These are phyloP conservation scores for Channa striata DNA, from an alignment of 2,797 vertebrate species.

Conservation along the genomic window DNA sequence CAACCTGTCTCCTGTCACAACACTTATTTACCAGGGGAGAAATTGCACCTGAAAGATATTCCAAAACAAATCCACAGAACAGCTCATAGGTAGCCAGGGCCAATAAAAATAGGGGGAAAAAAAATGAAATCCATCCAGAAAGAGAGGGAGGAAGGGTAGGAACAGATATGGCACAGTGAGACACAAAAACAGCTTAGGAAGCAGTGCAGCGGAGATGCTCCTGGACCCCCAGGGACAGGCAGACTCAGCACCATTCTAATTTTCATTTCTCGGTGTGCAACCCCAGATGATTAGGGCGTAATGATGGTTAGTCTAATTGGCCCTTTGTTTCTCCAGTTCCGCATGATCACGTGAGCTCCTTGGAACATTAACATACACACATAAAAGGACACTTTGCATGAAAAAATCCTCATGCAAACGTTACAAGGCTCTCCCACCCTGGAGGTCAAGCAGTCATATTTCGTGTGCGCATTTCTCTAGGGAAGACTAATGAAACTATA, in stretches of 20 bases:
- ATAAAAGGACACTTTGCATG: conserved; percentile 34
- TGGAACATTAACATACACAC: conserved; percentile 41
- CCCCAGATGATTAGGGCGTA: conserved; percentile 77
- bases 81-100: conserved; percentile 56
- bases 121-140: conserved; percentile 54
- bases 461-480: not conserved
- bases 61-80: conserved; percentile 45
- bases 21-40: conserved; percentile 67
- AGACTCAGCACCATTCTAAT: conserved; percentile 74
- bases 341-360: conserved; percentile 51
- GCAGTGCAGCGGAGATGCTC: conserved; percentile 63
- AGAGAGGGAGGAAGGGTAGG: conserved; percentile 1
- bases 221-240: conserved; percentile 66
- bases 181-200: conserved; percentile 73
- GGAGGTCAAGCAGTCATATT: conserved; percentile 17
- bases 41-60: conserved; percentile 66
- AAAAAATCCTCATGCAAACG: conserved; percentile 39
- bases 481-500: conserved; percentile 1
- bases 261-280: conserved; percentile 80
- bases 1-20: conserved; percentile 66
- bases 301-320: conserved; percentile 80
- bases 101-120: conserved; percentile 42
- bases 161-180: conserved; percentile 56
- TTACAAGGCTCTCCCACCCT: conserved; percentile 11
- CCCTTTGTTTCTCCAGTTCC: conserved; percentile 69